Percentiles rank a stretch among this genome's conserved stretches.
Evolutionary conservation across 2,888 invertebrate genomes (phyloP).

Genomic region (Phorcus lineatus): DNA sequence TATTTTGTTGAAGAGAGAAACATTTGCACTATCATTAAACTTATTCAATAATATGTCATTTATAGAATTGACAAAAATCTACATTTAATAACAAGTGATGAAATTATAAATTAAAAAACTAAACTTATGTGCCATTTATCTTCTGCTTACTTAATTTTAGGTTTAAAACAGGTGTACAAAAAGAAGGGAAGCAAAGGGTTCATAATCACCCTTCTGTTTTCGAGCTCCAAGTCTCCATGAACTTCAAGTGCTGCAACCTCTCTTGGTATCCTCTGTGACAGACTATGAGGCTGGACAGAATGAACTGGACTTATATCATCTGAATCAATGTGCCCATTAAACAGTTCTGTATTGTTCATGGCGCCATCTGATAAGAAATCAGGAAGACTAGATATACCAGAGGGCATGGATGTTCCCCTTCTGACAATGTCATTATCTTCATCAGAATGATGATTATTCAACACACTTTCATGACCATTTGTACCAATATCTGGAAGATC

Average conservation of each 20-base stretch:
- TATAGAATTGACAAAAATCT: no score
- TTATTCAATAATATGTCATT: no score
- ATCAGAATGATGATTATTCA: background rate
- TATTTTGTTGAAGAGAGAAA: no score
- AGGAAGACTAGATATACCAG: constrained; percentile 60
- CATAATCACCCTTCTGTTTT: constrained; percentile 43
- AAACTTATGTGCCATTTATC: background rate
- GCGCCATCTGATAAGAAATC: constrained; percentile 70
- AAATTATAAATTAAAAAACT: no score
- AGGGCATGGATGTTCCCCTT: constrained; percentile 20
- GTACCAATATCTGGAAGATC: constrained; percentile 32
- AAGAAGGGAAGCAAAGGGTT: no score
- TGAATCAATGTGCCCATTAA: background rate
- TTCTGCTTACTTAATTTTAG: background rate
- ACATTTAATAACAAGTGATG: no score
- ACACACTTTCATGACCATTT: background rate
- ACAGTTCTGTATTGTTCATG: constrained; percentile 21
- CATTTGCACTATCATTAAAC: no score
- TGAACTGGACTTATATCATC: background rate
- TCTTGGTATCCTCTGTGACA: constrained; percentile 5
- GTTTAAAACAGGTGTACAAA: background rate
- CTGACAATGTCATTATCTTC: constrained; percentile 18
- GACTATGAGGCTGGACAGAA: background rate
- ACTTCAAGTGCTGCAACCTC: constrained; percentile 34
- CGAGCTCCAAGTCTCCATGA: constrained; percentile 47